These are phyloP conservation scores for Enteromius unitaeniatus DNA, from an alignment of 2,797 vertebrate genomes.

Conservation along the genomic window DNA sequence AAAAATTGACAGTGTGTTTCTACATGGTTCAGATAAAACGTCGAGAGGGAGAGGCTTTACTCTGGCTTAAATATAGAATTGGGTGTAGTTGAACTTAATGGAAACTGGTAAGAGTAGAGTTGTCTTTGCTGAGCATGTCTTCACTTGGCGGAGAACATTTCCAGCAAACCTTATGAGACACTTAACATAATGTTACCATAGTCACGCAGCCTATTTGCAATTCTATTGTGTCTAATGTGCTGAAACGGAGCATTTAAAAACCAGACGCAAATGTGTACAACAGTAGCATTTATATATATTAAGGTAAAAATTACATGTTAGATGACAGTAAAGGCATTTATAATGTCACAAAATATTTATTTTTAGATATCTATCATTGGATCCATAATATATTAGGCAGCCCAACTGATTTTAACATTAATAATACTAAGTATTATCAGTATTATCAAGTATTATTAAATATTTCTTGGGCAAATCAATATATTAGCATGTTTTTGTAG, in stretches of 20 bases:
- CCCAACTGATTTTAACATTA: background rate
- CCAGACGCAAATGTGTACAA: conserved; percentile 15
- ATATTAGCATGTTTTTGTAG: background rate
- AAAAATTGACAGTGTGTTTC: background rate
- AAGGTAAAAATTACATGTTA: too few relatives aligned
- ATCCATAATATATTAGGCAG: background rate
- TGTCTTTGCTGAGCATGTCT: conserved; percentile 48
- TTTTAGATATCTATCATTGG: background rate
- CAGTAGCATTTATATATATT: background rate
- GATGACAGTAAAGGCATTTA: background rate
- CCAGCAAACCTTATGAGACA: conserved; percentile 42
- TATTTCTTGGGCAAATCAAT: background rate
- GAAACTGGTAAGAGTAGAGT: conserved; percentile 20
- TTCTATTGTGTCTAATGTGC: conserved; percentile 51
- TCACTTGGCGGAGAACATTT: conserved; percentile 58
- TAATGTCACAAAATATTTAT: background rate
- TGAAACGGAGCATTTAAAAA: conserved; percentile 50
- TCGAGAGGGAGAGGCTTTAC: conserved; percentile 2
- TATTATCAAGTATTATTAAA: background rate
- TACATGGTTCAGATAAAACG: background rate
- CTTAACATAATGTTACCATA: conserved; percentile 64
- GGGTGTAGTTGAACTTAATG: conserved; percentile 31
- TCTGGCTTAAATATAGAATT: conserved; percentile 27
- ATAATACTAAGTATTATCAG: background rate
- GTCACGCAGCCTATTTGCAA: conserved; percentile 61